These are phyloP conservation scores for Meandrina meandrites DNA, from an alignment of 92 coral and sea anemone species.

Conservation along the genomic window DNA sequence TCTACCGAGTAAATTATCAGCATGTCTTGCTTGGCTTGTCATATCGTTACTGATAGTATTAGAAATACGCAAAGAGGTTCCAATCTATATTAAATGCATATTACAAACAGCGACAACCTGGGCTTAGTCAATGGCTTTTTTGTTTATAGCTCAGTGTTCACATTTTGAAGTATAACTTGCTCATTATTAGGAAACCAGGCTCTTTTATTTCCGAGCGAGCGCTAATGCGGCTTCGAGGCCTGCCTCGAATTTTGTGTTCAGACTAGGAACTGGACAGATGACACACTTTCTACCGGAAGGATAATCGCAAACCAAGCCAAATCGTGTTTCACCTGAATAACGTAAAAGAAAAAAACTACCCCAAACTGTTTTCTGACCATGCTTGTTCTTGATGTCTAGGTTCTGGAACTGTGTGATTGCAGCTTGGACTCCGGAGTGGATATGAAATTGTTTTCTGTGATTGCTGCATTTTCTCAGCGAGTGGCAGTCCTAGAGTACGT, in stretches of 20 bases:
- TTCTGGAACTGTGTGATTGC: constrained; percentile 90
- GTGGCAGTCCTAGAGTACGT: constrained; percentile 93
- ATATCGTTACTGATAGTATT: not conserved
- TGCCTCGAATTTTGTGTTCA: not conserved
- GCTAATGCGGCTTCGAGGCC: not conserved
- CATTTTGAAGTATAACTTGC: not conserved
- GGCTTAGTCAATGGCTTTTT: too few species aligned
- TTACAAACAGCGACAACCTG: not conserved
- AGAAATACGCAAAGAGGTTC: not conserved
- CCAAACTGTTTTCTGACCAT: not conserved
- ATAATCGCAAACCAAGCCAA: not conserved
- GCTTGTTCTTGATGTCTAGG: constrained; percentile 31
- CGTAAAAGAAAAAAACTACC: not conserved
- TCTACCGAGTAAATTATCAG: constrained; percentile 81
- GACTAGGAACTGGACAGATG: not conserved
- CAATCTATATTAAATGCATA: not conserved
- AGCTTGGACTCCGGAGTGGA: constrained; percentile 86
- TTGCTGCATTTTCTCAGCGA: constrained; percentile 93
- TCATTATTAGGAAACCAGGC: not conserved
- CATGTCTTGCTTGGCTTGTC: not conserved
- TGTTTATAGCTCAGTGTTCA: not conserved
- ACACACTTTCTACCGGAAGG: not conserved
- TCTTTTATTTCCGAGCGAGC: not conserved
- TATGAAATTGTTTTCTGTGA: constrained; percentile 90
- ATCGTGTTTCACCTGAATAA: not conserved